Conservation (phyloP, 2,888 invertebrate species). For the Gisinianus flammeolus region DNA sequence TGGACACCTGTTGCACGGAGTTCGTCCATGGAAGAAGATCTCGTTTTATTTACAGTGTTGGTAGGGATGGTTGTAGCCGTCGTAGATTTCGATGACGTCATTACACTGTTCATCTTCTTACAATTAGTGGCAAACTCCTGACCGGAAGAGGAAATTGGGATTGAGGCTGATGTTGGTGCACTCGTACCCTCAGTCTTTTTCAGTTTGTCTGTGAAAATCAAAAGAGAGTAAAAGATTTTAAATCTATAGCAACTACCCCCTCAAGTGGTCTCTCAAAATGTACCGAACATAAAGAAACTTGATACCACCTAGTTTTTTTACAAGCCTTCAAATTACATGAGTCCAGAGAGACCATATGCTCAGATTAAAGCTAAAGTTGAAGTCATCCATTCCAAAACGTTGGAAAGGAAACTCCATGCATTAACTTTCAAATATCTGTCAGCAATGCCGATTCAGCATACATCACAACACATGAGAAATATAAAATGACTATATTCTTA, state of each 20-base stretch:
- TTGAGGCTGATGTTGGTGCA: conserved; percentile 41
- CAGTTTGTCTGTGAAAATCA: conserved; percentile 50
- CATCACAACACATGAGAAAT: no score
- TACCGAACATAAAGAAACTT: conserved; percentile 16
- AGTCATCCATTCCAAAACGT: neutral
- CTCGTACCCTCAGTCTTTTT: conserved; percentile 51
- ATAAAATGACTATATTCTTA: no score
- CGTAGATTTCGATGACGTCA: conserved; percentile 25
- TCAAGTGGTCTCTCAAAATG: conserved; percentile 9
- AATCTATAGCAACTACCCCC: conserved; percentile 7
- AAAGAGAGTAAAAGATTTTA: conserved; percentile 26
- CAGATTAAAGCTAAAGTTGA: neutral
- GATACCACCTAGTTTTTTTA: conserved; percentile 26
- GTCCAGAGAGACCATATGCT: conserved; percentile 11
- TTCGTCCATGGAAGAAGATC: conserved; percentile 58
- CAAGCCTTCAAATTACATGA: conserved; percentile 14
- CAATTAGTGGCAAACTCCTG: conserved; percentile 39
- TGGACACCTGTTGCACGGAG: conserved; percentile 55
- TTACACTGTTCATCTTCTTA: conserved; percentile 38
- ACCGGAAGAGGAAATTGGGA: conserved; percentile 55
- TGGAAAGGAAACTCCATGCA: no score
- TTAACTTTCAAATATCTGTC: no score
- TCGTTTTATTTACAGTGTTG: conserved; percentile 30
- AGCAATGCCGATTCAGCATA: no score
- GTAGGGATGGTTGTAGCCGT: neutral